These are phyloP conservation scores for Drosophila pectinifera DNA, from an alignment of 1,140 invertebrate genomes.

Conservation along the genomic window DNA sequence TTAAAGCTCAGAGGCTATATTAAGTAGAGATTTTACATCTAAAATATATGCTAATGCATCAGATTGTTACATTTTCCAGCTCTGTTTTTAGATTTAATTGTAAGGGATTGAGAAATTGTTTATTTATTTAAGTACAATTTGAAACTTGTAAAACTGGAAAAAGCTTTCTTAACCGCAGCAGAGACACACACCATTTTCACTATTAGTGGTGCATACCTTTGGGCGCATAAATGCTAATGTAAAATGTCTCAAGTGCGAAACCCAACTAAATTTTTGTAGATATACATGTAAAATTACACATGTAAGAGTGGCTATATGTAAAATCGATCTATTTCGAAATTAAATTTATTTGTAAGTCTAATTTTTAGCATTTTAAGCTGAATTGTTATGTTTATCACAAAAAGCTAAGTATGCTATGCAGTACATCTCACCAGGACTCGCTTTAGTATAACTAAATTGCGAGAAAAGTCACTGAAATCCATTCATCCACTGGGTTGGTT, in stretches of 20 bases:
- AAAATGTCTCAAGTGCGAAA: not conserved
- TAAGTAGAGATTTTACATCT: too few relatives aligned
- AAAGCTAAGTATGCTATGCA: not conserved
- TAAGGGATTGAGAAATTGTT: too few relatives aligned
- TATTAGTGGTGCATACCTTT: not conserved
- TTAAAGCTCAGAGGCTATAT: too few relatives aligned
- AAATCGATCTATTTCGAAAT: not conserved
- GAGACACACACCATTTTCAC: constrained; percentile 1
- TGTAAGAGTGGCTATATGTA: not conserved
- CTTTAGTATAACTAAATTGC: not conserved
- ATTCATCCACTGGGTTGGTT: not conserved
- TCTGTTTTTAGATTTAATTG: too few relatives aligned
- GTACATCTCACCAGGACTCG: not conserved
- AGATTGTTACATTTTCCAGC: too few relatives aligned
- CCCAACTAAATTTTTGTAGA: not conserved
- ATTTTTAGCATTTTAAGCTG: too few relatives aligned
- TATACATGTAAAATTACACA: too few relatives aligned
- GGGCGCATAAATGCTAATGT: not conserved
- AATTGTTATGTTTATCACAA: too few relatives aligned
- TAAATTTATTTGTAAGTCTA: not conserved
- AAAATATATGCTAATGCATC: too few relatives aligned
- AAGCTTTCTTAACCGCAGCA: not conserved
- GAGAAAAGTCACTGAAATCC: not conserved
- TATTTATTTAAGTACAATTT: too few relatives aligned
- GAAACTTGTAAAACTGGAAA: not conserved